Base-by-base conservation (phyloP, 2,113 vertebrate genomes). In the Neolamprologus ventralis region DNA sequence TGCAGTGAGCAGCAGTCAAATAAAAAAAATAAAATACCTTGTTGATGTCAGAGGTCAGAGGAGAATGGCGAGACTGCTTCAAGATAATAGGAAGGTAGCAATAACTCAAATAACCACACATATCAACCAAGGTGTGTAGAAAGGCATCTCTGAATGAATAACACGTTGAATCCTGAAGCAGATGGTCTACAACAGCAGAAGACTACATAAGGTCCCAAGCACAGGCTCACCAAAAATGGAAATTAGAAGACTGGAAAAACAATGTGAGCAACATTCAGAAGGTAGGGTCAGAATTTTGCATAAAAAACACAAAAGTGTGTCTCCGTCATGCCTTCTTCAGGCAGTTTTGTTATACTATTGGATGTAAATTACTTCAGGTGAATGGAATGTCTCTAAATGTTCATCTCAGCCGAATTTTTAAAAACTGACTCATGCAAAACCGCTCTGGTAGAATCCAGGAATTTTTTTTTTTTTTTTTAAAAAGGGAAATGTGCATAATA, bases 401-500 rank as follows among this genome's bases (percentile, higher is more conserved):
- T 17, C 21, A 73, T 73, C 40, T 73, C 21, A 73, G 7, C n/a
- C 21, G 13, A 42, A 45, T 26, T 23, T 23, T 58, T 31, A 9
- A 31, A 58, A 73, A 73, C 37, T 42, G 13, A 45, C 23, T 73
- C 37, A 73, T 73, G 37, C 37, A 73, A 45, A 73, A 23, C 65
- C 4, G 0, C 13, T 73, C 65, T 73, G 5, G 21, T 6, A 45
- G 21, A 73, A 23, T 73, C 37, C 37, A 42, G 21, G 37, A 71
- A 21, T 7, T 2, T 3, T 8, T 4, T 10, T 2, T 1, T 13
- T 8, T 14, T 14, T 54, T 8, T 14, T 14, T 0, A 4, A 12
- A 53, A 57, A 28, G 13, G 37, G 5, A 73, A 73, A 45, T 45
- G n/a, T 47, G 40, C 23, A 28, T 17, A 17, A 47, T 26, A 73